phyloP scores from a whole-genome alignment of 2,888 invertebrate species.

The Cheilosia vernalis region DNA sequence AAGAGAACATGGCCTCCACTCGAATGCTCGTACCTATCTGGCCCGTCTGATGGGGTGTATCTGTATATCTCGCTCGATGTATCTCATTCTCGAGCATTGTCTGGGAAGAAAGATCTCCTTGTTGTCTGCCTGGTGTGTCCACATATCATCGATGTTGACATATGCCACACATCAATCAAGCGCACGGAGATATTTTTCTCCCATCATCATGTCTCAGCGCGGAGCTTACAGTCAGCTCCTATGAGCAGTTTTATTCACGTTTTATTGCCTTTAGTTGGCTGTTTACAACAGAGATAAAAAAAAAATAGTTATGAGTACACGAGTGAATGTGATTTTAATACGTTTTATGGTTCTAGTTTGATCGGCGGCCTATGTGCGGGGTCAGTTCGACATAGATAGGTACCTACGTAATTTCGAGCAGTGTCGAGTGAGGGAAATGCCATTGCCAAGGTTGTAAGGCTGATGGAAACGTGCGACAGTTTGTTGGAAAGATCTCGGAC shows the following conservation, averaged over 20 bases:
- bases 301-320: constrained; percentile 16
- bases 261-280: constrained; percentile 75
- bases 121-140: constrained; percentile 61
- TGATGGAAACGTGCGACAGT: too few species aligned
- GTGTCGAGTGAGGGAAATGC: background rate
- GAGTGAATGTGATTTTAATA: constrained; percentile 44
- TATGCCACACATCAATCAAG: constrained; percentile 74
- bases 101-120: constrained; percentile 54
- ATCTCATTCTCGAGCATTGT: constrained; percentile 46
- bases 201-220: constrained; percentile 9
- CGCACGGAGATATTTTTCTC: constrained; percentile 19
- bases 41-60: background rate
- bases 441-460: background rate
- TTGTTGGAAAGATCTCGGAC: too few species aligned
- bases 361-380: constrained; percentile 78
- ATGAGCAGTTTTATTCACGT: constrained; percentile 67
- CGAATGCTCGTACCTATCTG: background rate
- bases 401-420: too few species aligned
- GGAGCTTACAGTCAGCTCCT: constrained; percentile 56
- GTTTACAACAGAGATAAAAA: constrained; percentile 23
- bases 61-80: constrained; percentile 12
- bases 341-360: constrained; percentile 73
- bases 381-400: constrained; percentile 38
- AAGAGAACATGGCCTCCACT: constrained; percentile 17
- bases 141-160: constrained; percentile 75